Conservation (phyloP, 2,797 vertebrate genomes). For the Falco columbarius region DNA sequence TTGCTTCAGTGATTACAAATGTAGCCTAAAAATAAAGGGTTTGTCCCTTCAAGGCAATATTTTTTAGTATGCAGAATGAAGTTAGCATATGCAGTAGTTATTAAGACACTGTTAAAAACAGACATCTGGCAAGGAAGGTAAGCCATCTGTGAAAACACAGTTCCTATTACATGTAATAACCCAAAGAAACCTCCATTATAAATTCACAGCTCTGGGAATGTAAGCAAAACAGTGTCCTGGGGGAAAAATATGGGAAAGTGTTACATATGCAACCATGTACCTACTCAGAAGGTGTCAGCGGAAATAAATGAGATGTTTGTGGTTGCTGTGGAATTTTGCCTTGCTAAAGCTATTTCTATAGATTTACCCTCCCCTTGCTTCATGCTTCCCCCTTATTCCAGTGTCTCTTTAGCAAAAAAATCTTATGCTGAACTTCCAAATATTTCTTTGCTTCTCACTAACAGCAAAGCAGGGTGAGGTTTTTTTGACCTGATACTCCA, state of each 20-base stretch:
- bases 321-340: background rate
- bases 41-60: background rate
- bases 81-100: constrained; percentile 8
- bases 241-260: constrained; percentile 1
- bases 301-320: constrained; percentile 13
- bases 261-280: constrained; percentile 12
- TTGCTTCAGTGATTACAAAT: background rate
- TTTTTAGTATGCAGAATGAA: constrained; percentile 1
- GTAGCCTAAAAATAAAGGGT: background rate
- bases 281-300: constrained; percentile 7
- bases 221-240: constrained; percentile 31
- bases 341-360: background rate
- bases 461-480: background rate
- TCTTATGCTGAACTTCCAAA: background rate
- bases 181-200: constrained; percentile 38
- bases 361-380: background rate
- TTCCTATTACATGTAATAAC: constrained; percentile 32
- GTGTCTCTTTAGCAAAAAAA: background rate
- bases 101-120: constrained; percentile 9
- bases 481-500: background rate
- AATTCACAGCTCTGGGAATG: constrained; percentile 27
- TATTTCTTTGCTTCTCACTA: background rate
- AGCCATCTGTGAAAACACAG: constrained; percentile 56
- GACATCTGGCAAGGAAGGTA: constrained; percentile 40
- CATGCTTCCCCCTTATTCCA: background rate